phyloP scores from a whole-genome alignment of 2,113 vertebrate genomes.

The Isurus oxyrinchus region DNA sequence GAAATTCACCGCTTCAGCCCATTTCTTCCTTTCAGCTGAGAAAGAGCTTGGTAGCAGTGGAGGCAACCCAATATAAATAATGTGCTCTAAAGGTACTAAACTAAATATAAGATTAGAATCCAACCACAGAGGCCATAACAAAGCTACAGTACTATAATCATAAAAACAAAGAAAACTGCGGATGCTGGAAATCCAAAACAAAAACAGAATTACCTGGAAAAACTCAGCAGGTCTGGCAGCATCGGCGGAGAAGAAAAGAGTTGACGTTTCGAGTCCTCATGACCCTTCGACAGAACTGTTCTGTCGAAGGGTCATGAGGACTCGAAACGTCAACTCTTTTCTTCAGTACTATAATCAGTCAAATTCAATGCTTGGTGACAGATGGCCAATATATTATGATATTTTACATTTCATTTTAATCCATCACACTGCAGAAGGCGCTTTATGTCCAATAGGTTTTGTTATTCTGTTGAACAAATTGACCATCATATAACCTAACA shows the following conservation, averaged over 20 bases:
- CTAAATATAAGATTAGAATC: background rate
- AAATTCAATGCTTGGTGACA: background rate
- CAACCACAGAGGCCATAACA: background rate
- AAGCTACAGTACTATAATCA: background rate
- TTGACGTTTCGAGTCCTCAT: too few species aligned
- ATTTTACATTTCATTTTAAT: constrained; percentile 12
- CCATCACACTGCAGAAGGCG: background rate
- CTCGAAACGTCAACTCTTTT: too few species aligned
- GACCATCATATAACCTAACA: background rate
- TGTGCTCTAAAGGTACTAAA: background rate
- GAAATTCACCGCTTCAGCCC: background rate
- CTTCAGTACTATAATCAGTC: background rate
- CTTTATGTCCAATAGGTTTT: background rate
- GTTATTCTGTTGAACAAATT: constrained; percentile 1
- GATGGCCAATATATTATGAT: background rate
- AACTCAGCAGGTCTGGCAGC: too few species aligned
- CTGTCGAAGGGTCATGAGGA: too few species aligned
- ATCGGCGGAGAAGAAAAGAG: too few species aligned
- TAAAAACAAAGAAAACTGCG: too few species aligned
- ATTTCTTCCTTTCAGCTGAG: background rate
- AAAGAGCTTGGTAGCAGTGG: background rate
- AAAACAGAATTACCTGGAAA: too few species aligned
- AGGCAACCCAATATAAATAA: background rate
- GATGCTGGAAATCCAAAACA: too few species aligned
- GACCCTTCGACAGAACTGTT: too few species aligned